Evolutionary conservation across 92 coral and sea anemone species (phyloP), one percentile per base, ranked within the genome.

Genomic region (Palythoa caribaeorum): DNA sequence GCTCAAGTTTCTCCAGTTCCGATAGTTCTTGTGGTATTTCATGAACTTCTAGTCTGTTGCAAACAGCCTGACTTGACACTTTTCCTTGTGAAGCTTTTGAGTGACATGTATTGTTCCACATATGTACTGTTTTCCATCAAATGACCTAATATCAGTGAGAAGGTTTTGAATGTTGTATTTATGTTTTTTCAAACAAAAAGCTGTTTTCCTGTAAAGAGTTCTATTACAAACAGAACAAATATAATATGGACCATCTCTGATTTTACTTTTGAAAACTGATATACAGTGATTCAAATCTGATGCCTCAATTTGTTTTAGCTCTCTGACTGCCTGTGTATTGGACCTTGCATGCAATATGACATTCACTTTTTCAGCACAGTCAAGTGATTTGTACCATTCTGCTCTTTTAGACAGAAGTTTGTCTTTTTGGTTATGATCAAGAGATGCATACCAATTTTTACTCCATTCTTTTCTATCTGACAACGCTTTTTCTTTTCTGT

Each of bases 21-120:
- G 86, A 63, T 38, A 90, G 76, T 75, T 83, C 88, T 83, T 69
- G 19, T 14, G 92, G 90, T 21, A 65, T 90, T 39, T 90, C 87
- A 90, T 90, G 89, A 76, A 90, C 86, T 85, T 14, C 78, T 73
- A 90, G 10, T 60, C 85, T 90, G 66, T 90, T 90, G 38, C 62
- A 77, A 15, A 81, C 88, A 80, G 88, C 88, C 55, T 88, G 88
- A 73, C 87, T 50, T 35, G 91, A 87, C 38, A 60, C 62, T 89
- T 28, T 28, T 28, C 28, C 28, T 28, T 28, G 28, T 28, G 28
- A 28, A 28, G 28, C 28, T 28, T 28, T 84, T 12, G 85, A 66
- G 52, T 84, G 71, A 79, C 92, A 83, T 70, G 53, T 88, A 88
- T 73, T 88, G 55, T 28, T 88, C 73, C 35, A 39, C 76, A 85